Evolutionary conservation across 2,113 vertebrate genomes (phyloP).

Genomic region (Baryphthengus martii): DNA sequence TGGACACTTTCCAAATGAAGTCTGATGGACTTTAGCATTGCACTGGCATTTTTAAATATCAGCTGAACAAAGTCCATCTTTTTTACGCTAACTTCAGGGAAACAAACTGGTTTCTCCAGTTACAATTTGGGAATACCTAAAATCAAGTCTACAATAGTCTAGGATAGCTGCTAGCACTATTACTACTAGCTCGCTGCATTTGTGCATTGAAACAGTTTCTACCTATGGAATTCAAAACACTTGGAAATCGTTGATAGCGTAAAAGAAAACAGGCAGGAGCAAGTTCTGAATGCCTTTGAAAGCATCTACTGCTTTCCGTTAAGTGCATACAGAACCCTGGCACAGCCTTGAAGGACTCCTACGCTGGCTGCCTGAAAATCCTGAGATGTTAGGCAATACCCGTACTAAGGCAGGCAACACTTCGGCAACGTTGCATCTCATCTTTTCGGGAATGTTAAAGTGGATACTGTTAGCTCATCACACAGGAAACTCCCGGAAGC

Average conservation of each 20-base stretch:
- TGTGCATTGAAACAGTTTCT: not conserved
- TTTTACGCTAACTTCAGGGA: not conserved
- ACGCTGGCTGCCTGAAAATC: not conserved
- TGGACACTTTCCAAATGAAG: not conserved
- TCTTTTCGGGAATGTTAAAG: not conserved
- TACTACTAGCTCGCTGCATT: not conserved
- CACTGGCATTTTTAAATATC: not conserved
- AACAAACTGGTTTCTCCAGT: not conserved
- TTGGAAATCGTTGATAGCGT: not conserved
- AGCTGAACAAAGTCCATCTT: not conserved
- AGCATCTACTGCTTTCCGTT: not conserved
- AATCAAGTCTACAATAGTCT: not conserved
- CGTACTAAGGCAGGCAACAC: not conserved
- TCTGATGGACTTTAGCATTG: not conserved
- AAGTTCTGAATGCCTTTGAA: not conserved
- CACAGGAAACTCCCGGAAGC: not conserved
- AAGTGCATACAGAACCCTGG: too few relatives aligned
- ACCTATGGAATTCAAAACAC: not conserved
- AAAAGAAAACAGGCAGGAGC: not conserved
- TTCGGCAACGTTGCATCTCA: not conserved
- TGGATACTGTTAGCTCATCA: not conserved
- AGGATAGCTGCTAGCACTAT: not conserved
- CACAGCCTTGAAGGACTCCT: not conserved
- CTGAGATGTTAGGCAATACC: not conserved
- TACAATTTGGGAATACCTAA: not conserved